Base-by-base conservation (phyloP, 2,888 invertebrate species). In the Sinhomidia bicolor region DNA sequence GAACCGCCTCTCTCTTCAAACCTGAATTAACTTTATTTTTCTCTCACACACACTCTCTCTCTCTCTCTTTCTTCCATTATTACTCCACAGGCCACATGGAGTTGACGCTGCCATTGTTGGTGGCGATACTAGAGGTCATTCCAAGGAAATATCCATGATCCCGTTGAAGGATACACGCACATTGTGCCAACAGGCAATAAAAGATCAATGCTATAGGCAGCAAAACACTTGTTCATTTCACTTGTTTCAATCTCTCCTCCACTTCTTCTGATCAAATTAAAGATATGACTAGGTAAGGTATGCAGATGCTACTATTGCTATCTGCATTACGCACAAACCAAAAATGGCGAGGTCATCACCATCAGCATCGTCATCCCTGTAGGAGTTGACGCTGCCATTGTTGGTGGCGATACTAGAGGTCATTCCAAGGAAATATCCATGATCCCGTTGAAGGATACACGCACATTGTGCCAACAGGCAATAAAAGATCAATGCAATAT, bases 141-240 rank as follows among this genome's bases (percentile, higher is more conserved):
- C 26, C 84, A 84, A 84, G 84, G 84, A 84, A 84, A 84, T 60
- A 84, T 84, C 84, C 84, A 76, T 84, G 76, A 76, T 84, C 84
- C 76, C 60, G 84, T 84, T 84, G 84, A 84, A 84, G 84, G 84
- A 74, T 74, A 51, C 74, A 71, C n/a, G n/a, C 68, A 36, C 17
- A 32, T 7, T 32, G 5, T 32, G 5, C 10, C 17, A 68, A 68
- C 68, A 36, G n/a, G n/a, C n/a, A 26, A 10, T 20, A 36, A 71
- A n/a, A n/a, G n/a, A n/a, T n/a, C n/a, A n/a, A n/a, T n/a, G 14
- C 32, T 26, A n/a, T 3, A 71, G 14, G 41, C 7, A 41, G 9
- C 32, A 41, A 36, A 71, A 62, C 62, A 62, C 26, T 62, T 62
- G 9, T 62, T 62, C 10, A 17, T 26, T 62, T 26, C 62, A 62